Base-by-base conservation (phyloP, 1,140 invertebrate genomes). In the Rhagoletis pomonella region DNA sequence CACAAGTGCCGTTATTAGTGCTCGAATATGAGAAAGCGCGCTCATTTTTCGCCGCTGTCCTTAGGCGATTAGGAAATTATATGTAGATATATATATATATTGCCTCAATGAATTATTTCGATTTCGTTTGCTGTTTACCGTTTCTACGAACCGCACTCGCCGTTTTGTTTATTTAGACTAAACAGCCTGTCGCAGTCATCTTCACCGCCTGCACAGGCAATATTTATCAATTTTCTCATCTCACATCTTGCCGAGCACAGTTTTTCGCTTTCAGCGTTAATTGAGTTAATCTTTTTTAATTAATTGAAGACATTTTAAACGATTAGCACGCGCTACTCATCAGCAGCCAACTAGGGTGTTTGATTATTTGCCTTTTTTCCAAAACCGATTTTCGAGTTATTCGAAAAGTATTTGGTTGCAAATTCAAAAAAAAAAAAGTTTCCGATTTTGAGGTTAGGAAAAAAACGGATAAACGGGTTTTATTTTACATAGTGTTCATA, bases 211-310 rank as follows among this genome's bases (percentile, higher is more conserved):
- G 10, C 47, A 55, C 50, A 19, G 42, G 3, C 44, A 81, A 81
- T 55, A 81, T 29, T 29, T 29, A 29, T 81, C 73, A 81, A 9
- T 81, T 19, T 17, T 7, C 73, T 81, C 73, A 81, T 81, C 73
- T 55, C n/a, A 19, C 29, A 67, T 39, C 6, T 67, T 39, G 10
- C 3, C n/a, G 17, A 6, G 47, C 17, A 19, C 42, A 81, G 17
- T 14, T 6, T 3, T 62, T 55, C 7, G 44, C 73, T 81, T 42
- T n/a, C 73, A 50, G 19, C 19, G 1, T 81, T 81, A 81, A 81
- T 81, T 81, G 47, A 81, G 73, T 81, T 81, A 81, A 81, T 81
- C 44, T 81, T 81, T 81, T 55, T 50, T 81, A 81, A 81, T 81
- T 81, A 81, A 81, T 81, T 81, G 73, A 55, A 55, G 47, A 81